phyloP scores from a whole-genome alignment of 1,140 invertebrate species.

The Neoseiulus cucumeris region DNA sequence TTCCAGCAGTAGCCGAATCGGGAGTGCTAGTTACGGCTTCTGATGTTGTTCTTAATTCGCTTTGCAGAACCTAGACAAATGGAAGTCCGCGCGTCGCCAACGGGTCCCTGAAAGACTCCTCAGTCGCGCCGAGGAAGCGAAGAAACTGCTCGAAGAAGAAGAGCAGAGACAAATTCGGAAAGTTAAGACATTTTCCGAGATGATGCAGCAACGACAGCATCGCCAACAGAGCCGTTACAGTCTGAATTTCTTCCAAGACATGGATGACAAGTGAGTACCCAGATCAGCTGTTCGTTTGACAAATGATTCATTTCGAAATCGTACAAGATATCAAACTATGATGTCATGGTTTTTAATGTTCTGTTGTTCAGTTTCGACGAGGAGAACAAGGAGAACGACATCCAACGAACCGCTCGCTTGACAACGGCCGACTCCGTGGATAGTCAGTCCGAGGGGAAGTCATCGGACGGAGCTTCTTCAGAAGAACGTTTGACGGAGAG shows the following conservation, averaged over 20 bases:
- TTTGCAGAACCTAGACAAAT: slow-evolving; percentile 66
- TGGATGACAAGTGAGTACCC: too few relatives aligned
- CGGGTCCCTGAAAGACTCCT: slow-evolving; percentile 72
- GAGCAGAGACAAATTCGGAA: slow-evolving; percentile 43
- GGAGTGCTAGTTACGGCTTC: too few relatives aligned
- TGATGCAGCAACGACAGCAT: slow-evolving; percentile 48
- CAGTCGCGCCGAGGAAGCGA: slow-evolving; percentile 60
- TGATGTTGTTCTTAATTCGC: too few relatives aligned
- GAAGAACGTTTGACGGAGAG: neutral
- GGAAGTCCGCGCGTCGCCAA: slow-evolving; percentile 62
- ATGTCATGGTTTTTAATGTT: too few relatives aligned
- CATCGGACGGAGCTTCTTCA: neutral
- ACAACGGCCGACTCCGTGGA: slow-evolving; percentile 1
- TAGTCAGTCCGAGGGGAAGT: neutral
- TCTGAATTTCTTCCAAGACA: neutral
- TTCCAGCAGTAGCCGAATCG: too few relatives aligned
- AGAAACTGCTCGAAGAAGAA: slow-evolving; percentile 57
- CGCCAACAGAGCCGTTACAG: neutral
- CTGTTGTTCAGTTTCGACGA: neutral
- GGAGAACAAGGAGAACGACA: slow-evolving; percentile 4
- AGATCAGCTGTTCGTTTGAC: too few relatives aligned
- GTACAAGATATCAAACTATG: too few relatives aligned
- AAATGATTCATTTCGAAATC: too few relatives aligned
- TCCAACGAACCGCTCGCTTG: neutral
- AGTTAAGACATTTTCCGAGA: slow-evolving; percentile 80